Evolutionary conservation across 2,113 vertebrate species (phyloP).

Genomic region (Pseudonaja textilis): DNA sequence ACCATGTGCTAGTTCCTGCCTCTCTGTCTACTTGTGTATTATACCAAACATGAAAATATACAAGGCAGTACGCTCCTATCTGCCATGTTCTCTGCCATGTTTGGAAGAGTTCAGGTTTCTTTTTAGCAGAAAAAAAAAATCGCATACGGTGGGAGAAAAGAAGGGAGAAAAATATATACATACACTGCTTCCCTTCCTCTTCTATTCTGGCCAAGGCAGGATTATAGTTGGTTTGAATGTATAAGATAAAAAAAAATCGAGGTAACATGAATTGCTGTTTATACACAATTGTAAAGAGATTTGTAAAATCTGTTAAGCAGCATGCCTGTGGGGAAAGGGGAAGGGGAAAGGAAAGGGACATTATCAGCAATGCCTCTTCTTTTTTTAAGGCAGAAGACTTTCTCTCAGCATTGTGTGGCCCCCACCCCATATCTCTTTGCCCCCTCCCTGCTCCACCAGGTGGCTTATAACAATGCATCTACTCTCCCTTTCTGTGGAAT

Average conservation of each 20-base stretch:
- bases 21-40: background rate
- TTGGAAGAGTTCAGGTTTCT: conserved; percentile 35
- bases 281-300: background rate
- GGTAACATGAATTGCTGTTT: conserved; percentile 1
- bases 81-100: background rate
- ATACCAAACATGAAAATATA: background rate
- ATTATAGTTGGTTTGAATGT: background rate
- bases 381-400: background rate
- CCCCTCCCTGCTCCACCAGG: background rate
- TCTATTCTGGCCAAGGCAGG: background rate
- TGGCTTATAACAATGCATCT: background rate
- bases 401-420: background rate
- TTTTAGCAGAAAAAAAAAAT: background rate
- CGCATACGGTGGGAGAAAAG: background rate
- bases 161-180: background rate
- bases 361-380: background rate
- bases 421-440: background rate
- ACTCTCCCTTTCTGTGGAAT: background rate
- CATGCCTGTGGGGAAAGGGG: background rate
- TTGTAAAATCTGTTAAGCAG: background rate
- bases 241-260: conserved; percentile 4
- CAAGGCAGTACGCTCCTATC: background rate
- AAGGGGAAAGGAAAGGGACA: background rate
- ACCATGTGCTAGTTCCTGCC: background rate
- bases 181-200: conserved; percentile 34